Conservation (phyloP, 2,888 invertebrate species). For the Argynnis bischoffii region DNA sequence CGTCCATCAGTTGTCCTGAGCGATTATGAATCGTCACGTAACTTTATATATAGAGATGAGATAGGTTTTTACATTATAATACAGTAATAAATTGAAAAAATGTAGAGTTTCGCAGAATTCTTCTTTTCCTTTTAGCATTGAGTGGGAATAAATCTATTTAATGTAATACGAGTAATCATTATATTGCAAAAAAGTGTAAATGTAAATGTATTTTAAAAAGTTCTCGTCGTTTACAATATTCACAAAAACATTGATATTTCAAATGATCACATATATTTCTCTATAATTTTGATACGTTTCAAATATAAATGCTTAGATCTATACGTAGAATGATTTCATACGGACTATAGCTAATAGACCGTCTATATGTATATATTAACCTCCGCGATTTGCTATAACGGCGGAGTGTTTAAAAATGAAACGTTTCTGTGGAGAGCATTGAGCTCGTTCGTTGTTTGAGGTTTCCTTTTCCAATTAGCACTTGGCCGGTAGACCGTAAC, state of each 20-base stretch:
- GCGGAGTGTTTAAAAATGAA: conserved; percentile 79
- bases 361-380: conserved; percentile 18
- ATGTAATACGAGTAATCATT: too few species aligned
- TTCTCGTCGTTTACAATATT: too few species aligned
- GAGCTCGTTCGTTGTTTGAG: conserved; percentile 80
- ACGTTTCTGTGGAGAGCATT: conserved; percentile 81
- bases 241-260: neutral
- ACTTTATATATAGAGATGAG: too few species aligned
- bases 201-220: too few species aligned
- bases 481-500: conserved; percentile 78
- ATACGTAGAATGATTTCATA: neutral
- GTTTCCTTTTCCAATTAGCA: conserved; percentile 83
- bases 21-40: too few species aligned
- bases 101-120: too few species aligned
- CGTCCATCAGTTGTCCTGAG: too few species aligned
- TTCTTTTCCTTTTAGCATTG: too few species aligned
- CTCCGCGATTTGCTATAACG: conserved; percentile 68
- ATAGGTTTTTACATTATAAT: too few species aligned
- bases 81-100: too few species aligned
- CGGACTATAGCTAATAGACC: neutral
- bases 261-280: neutral
- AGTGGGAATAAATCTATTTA: too few species aligned
- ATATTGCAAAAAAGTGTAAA: too few species aligned
- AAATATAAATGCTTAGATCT: neutral
- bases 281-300: neutral